Base-by-base conservation (phyloP, 2,797 vertebrate genomes). In the Pangasius mekongensis region DNA sequence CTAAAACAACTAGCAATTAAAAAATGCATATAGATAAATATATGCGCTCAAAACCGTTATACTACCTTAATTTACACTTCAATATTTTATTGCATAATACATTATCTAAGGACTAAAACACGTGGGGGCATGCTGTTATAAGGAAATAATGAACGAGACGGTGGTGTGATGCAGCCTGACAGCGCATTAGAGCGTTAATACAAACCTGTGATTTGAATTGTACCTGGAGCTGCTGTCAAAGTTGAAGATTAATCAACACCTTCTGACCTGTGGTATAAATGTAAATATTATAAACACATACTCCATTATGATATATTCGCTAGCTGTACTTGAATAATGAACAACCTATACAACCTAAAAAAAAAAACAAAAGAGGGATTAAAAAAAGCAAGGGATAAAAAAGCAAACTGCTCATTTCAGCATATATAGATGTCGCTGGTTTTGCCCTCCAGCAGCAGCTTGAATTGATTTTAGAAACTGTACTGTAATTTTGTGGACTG, bases 401-500 rank as follows among this genome's bases (percentile, higher is more conserved):
- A 58, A 10, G 36, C 18, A n/a, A 49, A 64, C 39, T 52, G 27
- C 22, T 64, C 69, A 84, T 87, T 83, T 83, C 56, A 39, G 56
- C 66, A 83, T 64, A 83, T 74, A n/a, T 74, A 86, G 58, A 36
- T 52, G 30, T 76, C 5, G 2, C 71, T 62, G 54, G 24, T 22
- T 62, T 58, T 43, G 16, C 16, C 7, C 14, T 60, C 22, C 80
- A 87, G 30, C 43, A 83, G 66, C 36, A 33, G 80, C 67, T 36
- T 74, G n/a, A 64, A 74, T 71, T 43, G 52, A 82, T 27, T 87
- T 11, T 33, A 33, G 33, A 58, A 58, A 60, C 13, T 27, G 36
- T 36, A 62, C 81, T 84, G 62, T 87, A 87, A 87, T 87, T 87
- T 74, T 76, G 81, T 84, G 81, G 81, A 82, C 36, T 62, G 67